Conservation (phyloP, 2,888 invertebrate genomes). For the Horisme vitalbata region DNA sequence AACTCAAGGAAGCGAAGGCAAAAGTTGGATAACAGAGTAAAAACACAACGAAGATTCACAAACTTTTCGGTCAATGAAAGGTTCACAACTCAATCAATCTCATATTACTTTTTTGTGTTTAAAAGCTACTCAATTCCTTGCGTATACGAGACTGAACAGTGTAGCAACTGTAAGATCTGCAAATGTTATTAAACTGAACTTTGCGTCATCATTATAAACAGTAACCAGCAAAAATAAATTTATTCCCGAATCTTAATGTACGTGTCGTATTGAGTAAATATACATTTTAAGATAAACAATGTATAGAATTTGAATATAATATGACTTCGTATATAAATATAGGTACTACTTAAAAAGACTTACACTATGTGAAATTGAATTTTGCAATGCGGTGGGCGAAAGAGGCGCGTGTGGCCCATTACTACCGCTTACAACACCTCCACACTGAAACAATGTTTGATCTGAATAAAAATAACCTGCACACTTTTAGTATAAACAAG, state of each 20-base stretch:
- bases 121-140: too few species aligned
- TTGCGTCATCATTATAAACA: slow-evolving; percentile 9
- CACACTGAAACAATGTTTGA: slow-evolving; percentile 65
- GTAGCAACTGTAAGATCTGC: slow-evolving; percentile 5
- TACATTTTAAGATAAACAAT: slow-evolving; percentile 1
- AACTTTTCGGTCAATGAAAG: neutral
- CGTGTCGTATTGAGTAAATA: slow-evolving; percentile 6
- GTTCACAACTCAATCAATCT: too few species aligned
- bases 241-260: slow-evolving; percentile 2
- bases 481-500: slow-evolving; percentile 33
- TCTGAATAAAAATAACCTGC: too few species aligned
- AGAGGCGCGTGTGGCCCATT: slow-evolving; percentile 78
- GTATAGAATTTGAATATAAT: neutral
- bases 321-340: slow-evolving; percentile 9
- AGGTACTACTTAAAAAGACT: slow-evolving; percentile 40
- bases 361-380: slow-evolving; percentile 74
- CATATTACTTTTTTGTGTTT: too few species aligned
- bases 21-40: too few species aligned
- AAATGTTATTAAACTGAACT: slow-evolving; percentile 5
- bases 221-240: slow-evolving; percentile 14
- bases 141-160: neutral
- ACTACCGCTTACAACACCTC: slow-evolving; percentile 71
- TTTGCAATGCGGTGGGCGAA: slow-evolving; percentile 77
- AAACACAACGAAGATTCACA: too few species aligned
- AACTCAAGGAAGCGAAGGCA: neutral